phyloP scores from a whole-genome alignment of 2,113 vertebrate species.

The Chaetodon auriga region DNA sequence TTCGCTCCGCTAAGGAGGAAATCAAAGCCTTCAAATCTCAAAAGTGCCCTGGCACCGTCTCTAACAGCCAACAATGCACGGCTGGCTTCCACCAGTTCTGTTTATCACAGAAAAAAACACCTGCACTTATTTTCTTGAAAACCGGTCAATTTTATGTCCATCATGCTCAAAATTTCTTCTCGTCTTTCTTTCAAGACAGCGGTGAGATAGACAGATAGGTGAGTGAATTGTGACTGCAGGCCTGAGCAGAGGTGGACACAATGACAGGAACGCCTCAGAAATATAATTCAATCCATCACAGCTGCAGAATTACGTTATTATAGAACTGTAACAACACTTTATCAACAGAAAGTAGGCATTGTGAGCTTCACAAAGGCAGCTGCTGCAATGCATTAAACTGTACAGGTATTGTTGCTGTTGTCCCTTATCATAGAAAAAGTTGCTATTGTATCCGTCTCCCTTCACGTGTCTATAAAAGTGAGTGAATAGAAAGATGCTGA shows the following conservation, averaged over 20 bases:
- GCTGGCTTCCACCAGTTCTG: slow-evolving; percentile 13
- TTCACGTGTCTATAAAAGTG: not conserved
- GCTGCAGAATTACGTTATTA: not conserved
- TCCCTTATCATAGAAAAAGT: not conserved
- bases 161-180: not conserved
- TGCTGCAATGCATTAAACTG: slow-evolving; percentile 7
- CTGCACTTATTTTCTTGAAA: not conserved
- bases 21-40: slow-evolving; percentile 59
- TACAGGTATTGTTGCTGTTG: not conserved
- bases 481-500: slow-evolving; percentile 4
- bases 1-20: slow-evolving; percentile 45
- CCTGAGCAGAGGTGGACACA: not conserved
- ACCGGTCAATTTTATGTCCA: slow-evolving; percentile 3
- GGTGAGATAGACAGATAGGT: not conserved
- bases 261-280: not conserved
- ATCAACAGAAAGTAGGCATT: not conserved
- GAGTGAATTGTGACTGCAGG: not conserved
- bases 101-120: slow-evolving; percentile 37
- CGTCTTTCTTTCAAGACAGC: not conserved
- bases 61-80: slow-evolving; percentile 39
- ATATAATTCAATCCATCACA: slow-evolving; percentile 3
- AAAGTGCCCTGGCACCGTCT: slow-evolving; percentile 41
- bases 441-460: not conserved
- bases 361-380: not conserved
- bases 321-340: not conserved